Conservation (phyloP, 1,140 invertebrate species). For the Rhagoletis pomonella region DNA sequence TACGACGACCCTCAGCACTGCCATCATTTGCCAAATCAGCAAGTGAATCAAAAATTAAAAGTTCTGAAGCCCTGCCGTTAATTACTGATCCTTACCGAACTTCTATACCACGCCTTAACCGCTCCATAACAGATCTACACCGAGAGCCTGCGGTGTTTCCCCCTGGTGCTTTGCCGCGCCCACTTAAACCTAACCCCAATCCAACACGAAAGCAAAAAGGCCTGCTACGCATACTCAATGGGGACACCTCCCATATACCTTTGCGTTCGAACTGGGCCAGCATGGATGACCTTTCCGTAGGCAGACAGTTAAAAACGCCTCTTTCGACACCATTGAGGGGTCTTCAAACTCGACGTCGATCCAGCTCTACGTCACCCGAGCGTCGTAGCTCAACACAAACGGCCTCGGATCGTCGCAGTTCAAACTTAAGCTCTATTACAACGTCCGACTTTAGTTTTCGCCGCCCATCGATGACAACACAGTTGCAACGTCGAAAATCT, state of each 20-base stretch:
- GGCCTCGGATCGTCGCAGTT: slow-evolving; percentile 69
- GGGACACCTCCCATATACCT: slow-evolving; percentile 56
- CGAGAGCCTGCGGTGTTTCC: slow-evolving; percentile 65
- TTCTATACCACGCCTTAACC: slow-evolving; percentile 67
- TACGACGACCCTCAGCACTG: slow-evolving; percentile 56
- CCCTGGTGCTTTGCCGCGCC: slow-evolving; percentile 67
- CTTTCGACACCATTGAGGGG: slow-evolving; percentile 52
- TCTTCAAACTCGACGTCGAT: slow-evolving; percentile 61
- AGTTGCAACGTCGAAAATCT: slow-evolving; percentile 53
- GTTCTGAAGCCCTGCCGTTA: slow-evolving; percentile 65
- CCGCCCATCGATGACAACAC: slow-evolving; percentile 60
- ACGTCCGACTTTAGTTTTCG: slow-evolving; percentile 71
- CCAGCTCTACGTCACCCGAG: slow-evolving; percentile 70
- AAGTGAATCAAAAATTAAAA: slow-evolving; percentile 65
- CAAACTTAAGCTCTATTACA: slow-evolving; percentile 70
- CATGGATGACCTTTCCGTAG: slow-evolving; percentile 65
- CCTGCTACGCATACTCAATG: slow-evolving; percentile 66
- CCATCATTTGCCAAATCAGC: neutral
- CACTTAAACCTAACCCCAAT: slow-evolving; percentile 70
- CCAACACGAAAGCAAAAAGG: slow-evolving; percentile 69
- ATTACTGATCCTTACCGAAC: slow-evolving; percentile 66
- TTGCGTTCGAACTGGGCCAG: slow-evolving; percentile 69
- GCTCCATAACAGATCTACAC: slow-evolving; percentile 64
- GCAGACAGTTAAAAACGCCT: slow-evolving; percentile 56
- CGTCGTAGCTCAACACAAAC: slow-evolving; percentile 71